Evolutionary conservation across 2,888 invertebrate species (phyloP), one percentile per base, ranked within the genome.

Genomic region (Tinea trinotella): DNA sequence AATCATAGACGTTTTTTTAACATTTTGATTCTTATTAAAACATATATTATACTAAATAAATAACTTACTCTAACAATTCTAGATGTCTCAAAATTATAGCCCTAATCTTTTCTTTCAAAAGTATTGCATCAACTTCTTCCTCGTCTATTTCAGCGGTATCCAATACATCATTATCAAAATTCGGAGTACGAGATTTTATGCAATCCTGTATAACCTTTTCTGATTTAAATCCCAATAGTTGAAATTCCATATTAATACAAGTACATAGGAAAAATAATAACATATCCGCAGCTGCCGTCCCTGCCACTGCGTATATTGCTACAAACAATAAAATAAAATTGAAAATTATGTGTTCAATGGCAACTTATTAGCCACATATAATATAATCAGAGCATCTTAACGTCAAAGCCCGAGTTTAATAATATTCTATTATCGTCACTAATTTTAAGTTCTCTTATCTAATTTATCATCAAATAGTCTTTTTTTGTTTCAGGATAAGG

Each of bases 251-350:
- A 40, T 40, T 40, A 2, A 40, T 12, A n/a, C 40, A 40, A 13
- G 40, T 40, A n/a, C 40, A 40, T 40, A 40, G n/a, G 15, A 40
- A 40, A 7, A 40, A 40, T 40, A 40, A 15, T 40, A 40, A 40
- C 40, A 40, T 40, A 13, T 40, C 40, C 7, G 40, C 40, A 13
- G 40, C 12, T n/a, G 40, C 40, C 13, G 40, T 40, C 6, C 40
- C 40, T 15, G 40, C 40, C 13, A 40, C 40, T 13, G 40, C 40
- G 13, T 40, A 40, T 15, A 40, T 40, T 40, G 40, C 40, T 40
- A 7, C 13, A 13, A 13, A 30, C 9, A 30, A 30, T n/a, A n/a
- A n/a, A n/a, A n/a, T n/a, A n/a, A n/a, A n/a, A n/a, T n/a, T n/a
- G n/a, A n/a, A n/a, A n/a, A n/a, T n/a, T n/a, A n/a, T n/a, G n/a